A percentile compares a stretch with the other conserved stretches of the same genome.
These are phyloP conservation scores for Cyprinodon brontotheroides DNA, from an alignment of 2,113 vertebrate genomes.

Conservation along the genomic window DNA sequence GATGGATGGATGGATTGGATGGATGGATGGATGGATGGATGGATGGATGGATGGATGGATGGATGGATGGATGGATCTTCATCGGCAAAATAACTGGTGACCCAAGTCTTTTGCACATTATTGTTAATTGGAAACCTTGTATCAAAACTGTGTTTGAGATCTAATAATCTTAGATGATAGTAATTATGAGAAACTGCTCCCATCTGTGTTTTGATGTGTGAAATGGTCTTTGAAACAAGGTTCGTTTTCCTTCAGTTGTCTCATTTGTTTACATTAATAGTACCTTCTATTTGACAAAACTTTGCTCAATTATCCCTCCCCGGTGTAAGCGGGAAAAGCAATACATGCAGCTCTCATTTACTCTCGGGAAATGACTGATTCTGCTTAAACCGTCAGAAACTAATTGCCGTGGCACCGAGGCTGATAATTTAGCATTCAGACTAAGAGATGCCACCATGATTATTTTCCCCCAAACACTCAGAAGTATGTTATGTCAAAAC, in stretches of 20 bases:
- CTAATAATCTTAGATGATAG: background rate
- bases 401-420: conserved; percentile 51
- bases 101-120: background rate
- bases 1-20: background rate
- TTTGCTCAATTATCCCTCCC: background rate
- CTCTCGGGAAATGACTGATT: conserved; percentile 56
- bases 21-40: background rate
- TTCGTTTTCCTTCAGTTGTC: background rate
- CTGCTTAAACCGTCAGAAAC: conserved; percentile 53
- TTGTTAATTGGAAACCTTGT: background rate
- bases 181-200: conserved; percentile 4
- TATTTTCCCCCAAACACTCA: conserved; percentile 45
- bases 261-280: conserved; percentile 33
- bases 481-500: conserved; percentile 1
- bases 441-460: conserved; percentile 60
- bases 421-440: conserved; percentile 50
- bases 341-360: conserved; percentile 46
- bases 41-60: no score
- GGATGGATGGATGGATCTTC: no score
- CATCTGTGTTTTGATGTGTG: background rate
- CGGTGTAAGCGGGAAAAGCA: conserved; percentile 28
- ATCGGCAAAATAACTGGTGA: background rate
- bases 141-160: background rate
- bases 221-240: background rate
- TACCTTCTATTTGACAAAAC: conserved; percentile 20